These are phyloP conservation scores for Marisa cornuarietis DNA, from an alignment of 1,140 invertebrate genomes.

Conservation along the genomic window DNA sequence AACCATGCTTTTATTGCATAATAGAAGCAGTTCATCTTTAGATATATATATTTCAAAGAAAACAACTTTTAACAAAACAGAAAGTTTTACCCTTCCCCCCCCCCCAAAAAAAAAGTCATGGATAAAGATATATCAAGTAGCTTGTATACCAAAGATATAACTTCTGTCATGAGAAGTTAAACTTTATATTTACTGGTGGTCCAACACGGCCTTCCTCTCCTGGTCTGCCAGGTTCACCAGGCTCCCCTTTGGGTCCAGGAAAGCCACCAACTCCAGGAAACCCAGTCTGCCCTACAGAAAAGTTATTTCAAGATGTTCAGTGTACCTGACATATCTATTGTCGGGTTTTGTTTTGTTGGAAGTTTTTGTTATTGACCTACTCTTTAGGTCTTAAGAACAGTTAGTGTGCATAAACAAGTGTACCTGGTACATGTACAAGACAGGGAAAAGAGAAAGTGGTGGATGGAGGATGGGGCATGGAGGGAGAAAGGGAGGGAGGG, in stretches of 20 bases:
- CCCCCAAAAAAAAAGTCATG: too few relatives aligned
- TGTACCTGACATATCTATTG: too few relatives aligned
- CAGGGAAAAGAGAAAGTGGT: neutral
- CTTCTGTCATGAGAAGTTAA: too few relatives aligned
- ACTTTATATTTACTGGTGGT: conserved; percentile 25
- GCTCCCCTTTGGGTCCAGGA: conserved; percentile 67
- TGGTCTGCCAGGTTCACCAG: conserved; percentile 62
- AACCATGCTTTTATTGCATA: too few relatives aligned
- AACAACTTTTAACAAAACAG: too few relatives aligned
- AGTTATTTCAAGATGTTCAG: neutral
- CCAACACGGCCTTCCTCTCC: conserved; percentile 27
- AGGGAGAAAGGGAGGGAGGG: neutral
- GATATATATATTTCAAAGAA: too few relatives aligned
- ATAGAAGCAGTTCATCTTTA: too few relatives aligned
- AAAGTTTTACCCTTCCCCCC: too few relatives aligned
- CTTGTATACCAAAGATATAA: too few relatives aligned
- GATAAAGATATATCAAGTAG: neutral
- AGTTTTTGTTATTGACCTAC: too few relatives aligned
- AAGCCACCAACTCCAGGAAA: conserved; percentile 68
- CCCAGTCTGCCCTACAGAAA: conserved; percentile 67
- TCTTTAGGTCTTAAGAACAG: neutral
- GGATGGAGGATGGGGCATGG: neutral
- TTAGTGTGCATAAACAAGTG: neutral
- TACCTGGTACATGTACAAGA: neutral
- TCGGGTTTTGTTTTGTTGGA: too few relatives aligned